Percentiles rank a stretch among this genome's conserved stretches.
Conservation (phyloP, 2,797 vertebrate genomes). For the Hyperoplus lanceolatus region DNA sequence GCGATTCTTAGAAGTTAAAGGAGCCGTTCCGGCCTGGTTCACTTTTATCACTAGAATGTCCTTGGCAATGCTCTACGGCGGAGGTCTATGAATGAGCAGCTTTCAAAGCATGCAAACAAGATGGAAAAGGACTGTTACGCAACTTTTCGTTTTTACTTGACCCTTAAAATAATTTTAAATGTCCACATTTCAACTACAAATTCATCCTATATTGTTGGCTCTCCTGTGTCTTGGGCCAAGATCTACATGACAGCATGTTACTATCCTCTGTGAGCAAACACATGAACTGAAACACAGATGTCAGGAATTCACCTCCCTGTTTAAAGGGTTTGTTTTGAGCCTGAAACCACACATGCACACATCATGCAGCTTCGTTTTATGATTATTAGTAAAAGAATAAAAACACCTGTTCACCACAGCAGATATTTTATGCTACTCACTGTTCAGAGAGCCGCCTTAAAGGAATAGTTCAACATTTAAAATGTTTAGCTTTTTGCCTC, state of each 20-base stretch:
- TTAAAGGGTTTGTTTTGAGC: constrained; percentile 36
- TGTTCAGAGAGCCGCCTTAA: background rate
- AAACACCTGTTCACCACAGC: constrained; percentile 32
- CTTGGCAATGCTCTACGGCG: constrained; percentile 57
- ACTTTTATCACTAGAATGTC: constrained; percentile 74
- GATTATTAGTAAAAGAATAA: constrained; percentile 18
- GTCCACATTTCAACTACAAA: constrained; percentile 22
- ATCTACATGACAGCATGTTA: background rate
- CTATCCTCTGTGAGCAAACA: constrained; percentile 20
- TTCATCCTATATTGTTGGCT: background rate
- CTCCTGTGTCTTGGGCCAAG: background rate
- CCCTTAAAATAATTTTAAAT: constrained; percentile 14
- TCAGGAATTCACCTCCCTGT: constrained; percentile 9
- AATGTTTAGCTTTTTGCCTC: too few relatives aligned
- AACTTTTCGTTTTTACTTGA: constrained; percentile 47
- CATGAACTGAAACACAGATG: constrained; percentile 32
- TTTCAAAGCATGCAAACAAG: constrained; percentile 57
- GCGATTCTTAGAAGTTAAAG: constrained; percentile 37
- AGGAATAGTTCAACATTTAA: too few relatives aligned
- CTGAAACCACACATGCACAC: constrained; percentile 21
- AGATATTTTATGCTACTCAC: background rate
- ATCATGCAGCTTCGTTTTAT: constrained; percentile 40
- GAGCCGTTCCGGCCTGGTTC: constrained; percentile 48
- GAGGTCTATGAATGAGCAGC: constrained; percentile 50
- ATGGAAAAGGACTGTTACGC: constrained; percentile 64